phyloP scores from a whole-genome alignment of 2,888 invertebrate genomes.

The Pterostichus niger region DNA sequence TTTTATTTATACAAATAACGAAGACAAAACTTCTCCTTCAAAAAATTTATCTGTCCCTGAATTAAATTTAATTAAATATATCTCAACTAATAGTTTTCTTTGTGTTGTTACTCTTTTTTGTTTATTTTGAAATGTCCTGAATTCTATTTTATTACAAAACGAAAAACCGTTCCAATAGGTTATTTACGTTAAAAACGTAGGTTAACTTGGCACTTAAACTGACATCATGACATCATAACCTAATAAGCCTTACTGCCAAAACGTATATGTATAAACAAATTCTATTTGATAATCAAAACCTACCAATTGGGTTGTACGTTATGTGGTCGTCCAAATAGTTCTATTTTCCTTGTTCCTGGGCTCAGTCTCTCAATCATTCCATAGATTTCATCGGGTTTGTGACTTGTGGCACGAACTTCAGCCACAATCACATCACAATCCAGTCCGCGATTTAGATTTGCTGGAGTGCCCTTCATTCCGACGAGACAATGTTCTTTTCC shows the following conservation, averaged over 20 bases:
- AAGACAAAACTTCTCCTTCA: no score
- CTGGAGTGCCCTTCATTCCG: constrained; percentile 97
- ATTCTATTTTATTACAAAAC: constrained; percentile 41
- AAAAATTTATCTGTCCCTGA: no score
- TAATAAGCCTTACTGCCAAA: neutral
- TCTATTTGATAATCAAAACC: constrained; percentile 68
- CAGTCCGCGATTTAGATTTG: constrained; percentile 93
- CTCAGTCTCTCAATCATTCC: constrained; percentile 98
- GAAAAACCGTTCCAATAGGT: constrained; percentile 46
- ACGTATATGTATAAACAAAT: constrained; percentile 1
- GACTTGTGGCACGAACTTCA: constrained; percentile 97
- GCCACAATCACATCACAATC: constrained; percentile 99
- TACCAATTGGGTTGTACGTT: constrained; percentile 99
- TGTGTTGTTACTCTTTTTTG: constrained; percentile 2
- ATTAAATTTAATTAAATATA: no score
- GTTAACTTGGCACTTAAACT: constrained; percentile 33
- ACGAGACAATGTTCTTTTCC: constrained; percentile 99
- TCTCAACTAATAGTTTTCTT: no score
- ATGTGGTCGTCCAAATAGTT: constrained; percentile 97
- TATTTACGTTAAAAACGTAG: constrained; percentile 41
- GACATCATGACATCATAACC: constrained; percentile 2
- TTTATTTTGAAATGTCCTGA: constrained; percentile 34
- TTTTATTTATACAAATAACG: no score
- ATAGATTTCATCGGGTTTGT: constrained; percentile 99
- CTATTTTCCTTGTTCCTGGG: constrained; percentile 98